phyloP scores from a whole-genome alignment of 2,113 vertebrate genomes.

The Zapus hudsonius region DNA sequence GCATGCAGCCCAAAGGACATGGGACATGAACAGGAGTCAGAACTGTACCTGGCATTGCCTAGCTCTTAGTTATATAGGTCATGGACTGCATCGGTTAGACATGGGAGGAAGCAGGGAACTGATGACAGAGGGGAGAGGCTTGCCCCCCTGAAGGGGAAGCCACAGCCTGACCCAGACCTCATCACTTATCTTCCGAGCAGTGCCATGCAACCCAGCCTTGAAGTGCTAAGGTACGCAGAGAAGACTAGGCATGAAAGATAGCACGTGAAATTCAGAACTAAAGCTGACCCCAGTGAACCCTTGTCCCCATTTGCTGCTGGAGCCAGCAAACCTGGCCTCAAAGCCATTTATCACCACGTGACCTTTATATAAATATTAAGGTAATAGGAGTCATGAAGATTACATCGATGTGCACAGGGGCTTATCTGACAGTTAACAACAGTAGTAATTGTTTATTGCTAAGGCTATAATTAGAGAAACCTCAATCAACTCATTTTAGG shows the following conservation, averaged over 20 bases:
- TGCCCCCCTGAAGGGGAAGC: not conserved
- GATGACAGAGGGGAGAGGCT: not conserved
- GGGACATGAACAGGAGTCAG: not conserved
- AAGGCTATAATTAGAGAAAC: not conserved
- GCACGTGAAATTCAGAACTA: not conserved
- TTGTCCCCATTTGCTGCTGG: too few species aligned
- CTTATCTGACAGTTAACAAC: not conserved
- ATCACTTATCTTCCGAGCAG: slow-evolving; percentile 12
- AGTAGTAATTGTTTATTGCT: not conserved
- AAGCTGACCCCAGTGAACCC: not conserved
- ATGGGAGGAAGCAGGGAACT: not conserved
- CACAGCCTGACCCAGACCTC: not conserved
- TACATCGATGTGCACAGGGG: not conserved
- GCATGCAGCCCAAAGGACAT: slow-evolving; percentile 26
- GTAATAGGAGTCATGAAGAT: not conserved
- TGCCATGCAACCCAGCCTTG: slow-evolving; percentile 2
- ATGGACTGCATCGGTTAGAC: slow-evolving; percentile 22
- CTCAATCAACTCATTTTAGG: not conserved
- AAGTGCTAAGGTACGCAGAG: not conserved
- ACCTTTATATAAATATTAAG: not conserved
- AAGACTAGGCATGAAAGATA: not conserved
- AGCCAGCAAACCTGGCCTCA: not conserved
- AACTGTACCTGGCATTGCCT: slow-evolving; percentile 27
- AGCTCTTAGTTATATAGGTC: not conserved
- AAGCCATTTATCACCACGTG: not conserved